Base-by-base conservation (phyloP, 2,113 vertebrate genomes). In the Nerophis ophidion region DNA sequence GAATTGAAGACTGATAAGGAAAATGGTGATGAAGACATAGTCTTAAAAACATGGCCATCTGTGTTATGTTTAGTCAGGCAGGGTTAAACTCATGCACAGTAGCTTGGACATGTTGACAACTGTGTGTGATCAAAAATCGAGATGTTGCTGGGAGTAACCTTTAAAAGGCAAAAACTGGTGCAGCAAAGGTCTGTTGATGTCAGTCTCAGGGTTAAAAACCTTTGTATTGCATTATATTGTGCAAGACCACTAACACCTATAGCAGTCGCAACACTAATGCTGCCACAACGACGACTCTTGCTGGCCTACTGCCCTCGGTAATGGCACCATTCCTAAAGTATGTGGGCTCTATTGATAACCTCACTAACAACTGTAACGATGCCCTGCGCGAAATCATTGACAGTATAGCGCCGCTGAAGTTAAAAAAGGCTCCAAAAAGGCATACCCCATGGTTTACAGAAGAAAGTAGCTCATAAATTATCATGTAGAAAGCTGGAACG, bases 161-260 rank as follows among this genome's bases (percentile, higher is more conserved):
- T 87, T 84, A 67, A 82, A 84, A 76, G 66, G 66, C 73, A 76
- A 81, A 86, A 83, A 83, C 3, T 64, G 49, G 49, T 58, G 63
- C 57, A 60, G 60, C 33, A 60, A 58, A 86, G 26, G 26, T 26
- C 26, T 26, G 26, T 26, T 26, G 26, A 85, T 85, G 88, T 88
- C 81, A 81, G 86, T 85, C 66, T 78, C 63, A 55, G 75, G 71
- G 80, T 88, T 88, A 89, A 88, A 89, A 84, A 89, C 84, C 78
- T 74, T 75, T 74, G 81, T 60, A 75, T 72, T 73, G 70, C 71
- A 78, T 62, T 71, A 75, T 65, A 68, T 66, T 52, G 59, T 71
- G 66, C 50, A 60, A 80, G 74, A 87, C 61, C 62, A 68, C 26
- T 75, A 64, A 71, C 74, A 77, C 79, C 57, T 42, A n/a, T n/a